Conservation (phyloP, 2,888 invertebrate genomes). For the Nymphalis urticae region DNA sequence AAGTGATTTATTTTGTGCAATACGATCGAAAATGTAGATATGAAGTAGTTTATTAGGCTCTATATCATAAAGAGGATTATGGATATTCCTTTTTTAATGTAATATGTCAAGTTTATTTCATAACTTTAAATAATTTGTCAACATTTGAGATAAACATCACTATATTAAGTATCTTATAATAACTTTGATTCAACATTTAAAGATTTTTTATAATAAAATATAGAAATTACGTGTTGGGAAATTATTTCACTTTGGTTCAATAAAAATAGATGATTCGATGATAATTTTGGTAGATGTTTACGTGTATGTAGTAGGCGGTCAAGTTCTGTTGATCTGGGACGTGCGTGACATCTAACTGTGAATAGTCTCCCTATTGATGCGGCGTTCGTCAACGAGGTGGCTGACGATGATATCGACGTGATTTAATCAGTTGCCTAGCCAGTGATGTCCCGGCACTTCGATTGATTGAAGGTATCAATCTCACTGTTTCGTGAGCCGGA, state of each 20-base stretch:
- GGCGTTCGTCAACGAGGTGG: constrained; percentile 45
- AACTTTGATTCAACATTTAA: too few species aligned
- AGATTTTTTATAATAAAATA: too few species aligned
- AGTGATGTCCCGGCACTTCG: constrained; percentile 68
- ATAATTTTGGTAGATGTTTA: constrained; percentile 43
- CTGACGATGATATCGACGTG: constrained; percentile 71
- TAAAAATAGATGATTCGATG: neutral
- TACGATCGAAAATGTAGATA: constrained; percentile 25
- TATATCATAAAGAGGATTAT: neutral
- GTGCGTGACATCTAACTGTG: constrained; percentile 70
- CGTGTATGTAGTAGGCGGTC: constrained; percentile 40
- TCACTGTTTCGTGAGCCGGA: constrained; percentile 71
- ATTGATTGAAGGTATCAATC: constrained; percentile 79
- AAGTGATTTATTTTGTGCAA: constrained; percentile 37
- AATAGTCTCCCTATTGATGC: constrained; percentile 66
- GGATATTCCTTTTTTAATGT: neutral
- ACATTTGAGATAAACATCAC: too few species aligned
- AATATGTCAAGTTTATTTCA: too few species aligned
- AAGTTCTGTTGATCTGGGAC: constrained; percentile 53
- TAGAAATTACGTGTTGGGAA: too few species aligned
- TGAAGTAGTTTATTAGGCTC: constrained; percentile 17
- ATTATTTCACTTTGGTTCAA: too few species aligned
- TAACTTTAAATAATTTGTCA: too few species aligned
- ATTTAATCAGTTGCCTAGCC: constrained; percentile 75
- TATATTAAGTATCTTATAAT: too few species aligned